Evolutionary conservation across 1,140 invertebrate genomes (phyloP).

Genomic region (Heliconius hewitsoni): DNA sequence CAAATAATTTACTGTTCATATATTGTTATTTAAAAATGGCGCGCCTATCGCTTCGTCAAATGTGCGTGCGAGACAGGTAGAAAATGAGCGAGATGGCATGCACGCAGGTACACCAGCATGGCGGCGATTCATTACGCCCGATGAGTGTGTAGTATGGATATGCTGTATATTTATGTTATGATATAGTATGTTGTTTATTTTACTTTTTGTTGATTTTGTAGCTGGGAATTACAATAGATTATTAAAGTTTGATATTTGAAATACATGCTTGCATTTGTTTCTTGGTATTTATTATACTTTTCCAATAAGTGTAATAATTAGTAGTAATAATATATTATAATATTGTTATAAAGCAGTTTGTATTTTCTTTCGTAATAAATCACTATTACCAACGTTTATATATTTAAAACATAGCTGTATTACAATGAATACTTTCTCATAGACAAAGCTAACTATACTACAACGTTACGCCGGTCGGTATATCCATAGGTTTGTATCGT

Average conservation of each 20-base stretch:
- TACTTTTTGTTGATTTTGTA: not conserved
- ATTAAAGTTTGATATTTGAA: too few relatives aligned
- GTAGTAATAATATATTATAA: too few relatives aligned
- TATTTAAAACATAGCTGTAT: too few relatives aligned
- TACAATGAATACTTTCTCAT: not conserved
- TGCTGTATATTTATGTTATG: not conserved
- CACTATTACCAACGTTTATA: too few relatives aligned
- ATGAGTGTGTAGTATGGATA: not conserved
- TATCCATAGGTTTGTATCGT: slow-evolving; percentile 1
- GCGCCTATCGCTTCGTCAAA: not conserved
- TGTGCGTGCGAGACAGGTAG: not conserved
- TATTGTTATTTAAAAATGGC: not conserved
- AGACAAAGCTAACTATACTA: not conserved
- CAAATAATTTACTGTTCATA: not conserved
- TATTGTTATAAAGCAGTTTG: too few relatives aligned
- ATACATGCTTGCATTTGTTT: too few relatives aligned
- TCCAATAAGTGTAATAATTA: too few relatives aligned
- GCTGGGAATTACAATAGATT: not conserved
- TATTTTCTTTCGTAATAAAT: too few relatives aligned
- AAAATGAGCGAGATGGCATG: not conserved
- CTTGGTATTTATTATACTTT: too few relatives aligned
- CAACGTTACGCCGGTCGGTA: not conserved
- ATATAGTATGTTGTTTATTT: not conserved
- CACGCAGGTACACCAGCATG: not conserved
- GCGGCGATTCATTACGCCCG: not conserved